These are phyloP conservation scores for Helarctos malayanus DNA, from an alignment of 2,797 vertebrate species.

Conservation along the genomic window DNA sequence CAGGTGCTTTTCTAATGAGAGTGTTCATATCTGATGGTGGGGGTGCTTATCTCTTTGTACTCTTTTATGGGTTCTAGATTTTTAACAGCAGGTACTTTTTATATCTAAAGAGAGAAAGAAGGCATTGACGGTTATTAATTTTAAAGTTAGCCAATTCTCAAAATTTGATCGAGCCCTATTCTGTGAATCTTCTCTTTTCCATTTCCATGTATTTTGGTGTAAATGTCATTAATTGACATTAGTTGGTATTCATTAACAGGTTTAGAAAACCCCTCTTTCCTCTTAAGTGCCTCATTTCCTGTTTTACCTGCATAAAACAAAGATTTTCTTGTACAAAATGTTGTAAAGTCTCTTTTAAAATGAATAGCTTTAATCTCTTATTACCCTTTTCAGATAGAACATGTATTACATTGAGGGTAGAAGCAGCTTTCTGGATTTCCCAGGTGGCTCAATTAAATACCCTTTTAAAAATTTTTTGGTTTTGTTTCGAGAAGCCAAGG, in stretches of 20 bases:
- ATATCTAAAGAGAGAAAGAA: not conserved
- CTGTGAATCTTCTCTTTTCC: not conserved
- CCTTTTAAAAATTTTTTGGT: not conserved
- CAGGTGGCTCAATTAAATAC: not conserved
- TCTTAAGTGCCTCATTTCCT: not conserved
- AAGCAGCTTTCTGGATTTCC: not conserved
- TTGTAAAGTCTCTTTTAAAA: not conserved
- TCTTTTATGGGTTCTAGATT: not conserved
- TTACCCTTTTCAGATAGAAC: not conserved
- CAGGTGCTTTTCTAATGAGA: not conserved
- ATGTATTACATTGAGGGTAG: not conserved
- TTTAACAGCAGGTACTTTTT: not conserved
- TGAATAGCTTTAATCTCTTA: not conserved
- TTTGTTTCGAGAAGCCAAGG: constrained; percentile 22
- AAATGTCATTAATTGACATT: not conserved
- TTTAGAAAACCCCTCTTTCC: not conserved
- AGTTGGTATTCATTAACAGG: not conserved
- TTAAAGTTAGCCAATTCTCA: not conserved
- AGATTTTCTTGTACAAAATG: not conserved
- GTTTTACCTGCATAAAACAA: not conserved
- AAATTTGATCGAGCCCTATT: not conserved
- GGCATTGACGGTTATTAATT: not conserved
- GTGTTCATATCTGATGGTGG: not conserved
- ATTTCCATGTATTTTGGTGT: not conserved
- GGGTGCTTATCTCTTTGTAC: not conserved